These are phyloP conservation scores for Chlamydotis undulata DNA, from an alignment of 2,113 vertebrate species.

Conservation along the genomic window DNA sequence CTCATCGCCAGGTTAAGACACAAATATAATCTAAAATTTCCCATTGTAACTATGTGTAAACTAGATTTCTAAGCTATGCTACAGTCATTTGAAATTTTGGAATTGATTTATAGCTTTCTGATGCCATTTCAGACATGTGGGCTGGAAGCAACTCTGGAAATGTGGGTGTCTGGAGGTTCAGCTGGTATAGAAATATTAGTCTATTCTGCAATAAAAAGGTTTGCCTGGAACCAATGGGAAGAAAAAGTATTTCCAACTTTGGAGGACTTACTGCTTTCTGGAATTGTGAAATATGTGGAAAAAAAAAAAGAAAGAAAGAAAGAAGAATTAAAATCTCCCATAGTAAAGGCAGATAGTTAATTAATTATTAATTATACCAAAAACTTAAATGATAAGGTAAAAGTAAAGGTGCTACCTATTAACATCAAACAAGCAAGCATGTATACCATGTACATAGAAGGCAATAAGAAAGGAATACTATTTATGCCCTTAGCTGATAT, in stretches of 20 bases:
- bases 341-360: neutral
- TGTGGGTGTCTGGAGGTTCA: neutral
- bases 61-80: neutral
- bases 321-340: neutral
- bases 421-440: neutral
- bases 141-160: neutral
- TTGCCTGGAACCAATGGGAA: neutral
- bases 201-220: neutral
- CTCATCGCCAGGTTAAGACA: neutral
- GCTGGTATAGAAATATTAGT: neutral
- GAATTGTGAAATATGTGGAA: neutral
- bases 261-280: neutral
- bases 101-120: neutral
- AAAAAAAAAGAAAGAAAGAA: neutral
- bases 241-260: neutral
- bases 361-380: neutral
- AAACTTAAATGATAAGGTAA: neutral
- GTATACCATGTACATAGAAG: neutral
- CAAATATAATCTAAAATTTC: neutral
- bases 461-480: neutral
- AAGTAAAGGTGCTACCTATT: neutral
- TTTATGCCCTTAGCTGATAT: neutral
- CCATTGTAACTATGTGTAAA: neutral
- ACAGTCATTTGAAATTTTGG: neutral
- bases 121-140: neutral